These are phyloP conservation scores for Ichneumoninae sp. DNA, from an alignment of 2,888 invertebrate genomes.

Conservation along the genomic window DNA sequence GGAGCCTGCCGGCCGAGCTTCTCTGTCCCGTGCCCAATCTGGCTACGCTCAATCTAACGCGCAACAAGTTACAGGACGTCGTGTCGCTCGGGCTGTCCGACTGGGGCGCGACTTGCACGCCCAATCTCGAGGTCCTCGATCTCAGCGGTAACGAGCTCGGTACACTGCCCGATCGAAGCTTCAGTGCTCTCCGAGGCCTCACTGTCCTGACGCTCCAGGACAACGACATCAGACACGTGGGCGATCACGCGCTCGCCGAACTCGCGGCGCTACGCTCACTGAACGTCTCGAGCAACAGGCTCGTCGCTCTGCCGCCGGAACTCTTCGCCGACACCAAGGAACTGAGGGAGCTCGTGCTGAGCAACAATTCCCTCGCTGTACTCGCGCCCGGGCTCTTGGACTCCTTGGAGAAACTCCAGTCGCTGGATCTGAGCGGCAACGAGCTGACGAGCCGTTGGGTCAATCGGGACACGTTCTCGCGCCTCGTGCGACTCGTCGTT, in stretches of 20 bases:
- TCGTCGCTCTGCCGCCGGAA: constrained; percentile 91
- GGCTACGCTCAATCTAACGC: constrained; percentile 89
- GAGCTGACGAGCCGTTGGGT: constrained; percentile 92
- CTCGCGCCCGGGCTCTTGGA: constrained; percentile 91
- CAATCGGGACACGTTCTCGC: constrained; percentile 91
- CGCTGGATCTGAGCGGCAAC: constrained; percentile 90
- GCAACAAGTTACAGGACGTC: constrained; percentile 92
- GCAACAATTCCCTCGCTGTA: constrained; percentile 91
- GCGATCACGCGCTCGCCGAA: constrained; percentile 91
- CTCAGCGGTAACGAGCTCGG: constrained; percentile 91
- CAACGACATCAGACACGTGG: constrained; percentile 90
- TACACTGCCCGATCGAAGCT: constrained; percentile 89
- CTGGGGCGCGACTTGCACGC: constrained; percentile 90
- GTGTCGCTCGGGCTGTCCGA: constrained; percentile 91
- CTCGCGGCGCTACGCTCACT: constrained; percentile 89
- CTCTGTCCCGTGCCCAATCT: constrained; percentile 90
- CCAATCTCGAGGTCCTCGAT: constrained; percentile 89
- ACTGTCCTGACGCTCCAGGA: constrained; percentile 90
- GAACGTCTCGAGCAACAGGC: constrained; percentile 92
- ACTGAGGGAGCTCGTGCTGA: constrained; percentile 90
- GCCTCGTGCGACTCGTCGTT: constrained; percentile 90
- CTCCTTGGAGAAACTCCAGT: constrained; percentile 90
- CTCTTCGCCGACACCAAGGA: constrained; percentile 91
- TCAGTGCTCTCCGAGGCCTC: constrained; percentile 89
- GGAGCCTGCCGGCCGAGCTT: constrained; percentile 90